These are phyloP conservation scores for Sesamia nonagrioides DNA, from an alignment of 1,140 invertebrate genomes.

Conservation along the genomic window DNA sequence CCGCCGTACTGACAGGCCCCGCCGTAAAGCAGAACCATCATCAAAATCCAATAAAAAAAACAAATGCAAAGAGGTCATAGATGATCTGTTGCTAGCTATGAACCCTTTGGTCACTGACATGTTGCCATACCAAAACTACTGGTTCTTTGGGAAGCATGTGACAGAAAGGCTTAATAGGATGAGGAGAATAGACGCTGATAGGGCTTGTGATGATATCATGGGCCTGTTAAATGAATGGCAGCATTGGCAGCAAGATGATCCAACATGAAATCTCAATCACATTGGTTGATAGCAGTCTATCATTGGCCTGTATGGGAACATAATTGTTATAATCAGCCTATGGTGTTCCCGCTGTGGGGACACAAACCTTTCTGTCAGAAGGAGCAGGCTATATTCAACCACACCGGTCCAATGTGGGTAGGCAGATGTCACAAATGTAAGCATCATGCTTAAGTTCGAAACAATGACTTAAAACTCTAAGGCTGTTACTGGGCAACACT, in stretches of 20 bases:
- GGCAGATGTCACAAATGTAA: too few species aligned
- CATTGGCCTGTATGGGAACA: too few species aligned
- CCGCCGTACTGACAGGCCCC: conserved; percentile 70
- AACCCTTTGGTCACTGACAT: conserved; percentile 58
- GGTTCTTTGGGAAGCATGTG: conserved; percentile 78
- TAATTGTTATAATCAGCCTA: too few species aligned
- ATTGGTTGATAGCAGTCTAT: not conserved
- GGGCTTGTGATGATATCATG: conserved; percentile 69
- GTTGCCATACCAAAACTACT: conserved; percentile 63
- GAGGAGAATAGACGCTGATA: conserved; percentile 69
- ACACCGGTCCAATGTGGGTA: too few species aligned
- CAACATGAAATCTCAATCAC: not conserved
- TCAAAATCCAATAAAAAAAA: conserved; percentile 55
- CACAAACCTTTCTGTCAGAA: too few species aligned
- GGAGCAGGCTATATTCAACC: too few species aligned
- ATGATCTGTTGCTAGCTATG: conserved; percentile 72
- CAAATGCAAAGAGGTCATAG: conserved; percentile 70
- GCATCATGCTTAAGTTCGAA: too few species aligned
- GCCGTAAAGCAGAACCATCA: conserved; percentile 52
- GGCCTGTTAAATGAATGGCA: conserved; percentile 60
- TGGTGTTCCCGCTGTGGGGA: too few species aligned
- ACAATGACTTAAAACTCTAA: too few species aligned
- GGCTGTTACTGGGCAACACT: too few species aligned
- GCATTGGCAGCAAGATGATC: conserved; percentile 32
- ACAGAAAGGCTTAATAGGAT: conserved; percentile 74